Conservation (phyloP, 2,113 vertebrate species). For the Tragelaphus buxtoni region DNA sequence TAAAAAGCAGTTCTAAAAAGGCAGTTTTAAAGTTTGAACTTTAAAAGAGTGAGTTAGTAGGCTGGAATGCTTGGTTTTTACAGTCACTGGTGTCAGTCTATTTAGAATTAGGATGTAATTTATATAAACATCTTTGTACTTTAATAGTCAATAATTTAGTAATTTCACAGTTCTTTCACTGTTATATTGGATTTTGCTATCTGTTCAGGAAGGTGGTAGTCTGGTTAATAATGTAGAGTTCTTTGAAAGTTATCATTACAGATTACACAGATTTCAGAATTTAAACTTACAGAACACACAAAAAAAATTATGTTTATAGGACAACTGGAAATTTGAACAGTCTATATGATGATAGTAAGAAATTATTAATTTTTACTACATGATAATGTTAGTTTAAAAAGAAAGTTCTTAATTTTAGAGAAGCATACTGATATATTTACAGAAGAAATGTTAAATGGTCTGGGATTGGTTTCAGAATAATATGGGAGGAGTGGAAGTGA, state of each 20-base stretch:
- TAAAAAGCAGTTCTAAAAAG: background rate
- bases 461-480: constrained; percentile 34
- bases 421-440: background rate
- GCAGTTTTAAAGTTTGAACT: background rate
- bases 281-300: background rate
- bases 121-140: constrained; percentile 28
- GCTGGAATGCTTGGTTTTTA: constrained; percentile 7
- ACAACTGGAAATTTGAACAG: background rate
- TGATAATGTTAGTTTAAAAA: constrained; percentile 3
- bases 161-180: constrained; percentile 2
- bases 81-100: background rate
- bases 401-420: background rate
- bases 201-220: background rate
- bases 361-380: background rate
- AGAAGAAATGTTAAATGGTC: background rate
- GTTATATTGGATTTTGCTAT: background rate
- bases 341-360: background rate
- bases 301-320: background rate
- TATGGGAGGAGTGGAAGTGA: background rate
- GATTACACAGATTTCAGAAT: background rate
- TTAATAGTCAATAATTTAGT: background rate
- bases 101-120: constrained; percentile 9
- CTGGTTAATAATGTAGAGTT: background rate
- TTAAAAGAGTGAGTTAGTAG: constrained; percentile 6
- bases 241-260: background rate